These are phyloP conservation scores for Drosophila lacteicornis DNA, from an alignment of 1,140 invertebrate genomes.

Conservation along the genomic window DNA sequence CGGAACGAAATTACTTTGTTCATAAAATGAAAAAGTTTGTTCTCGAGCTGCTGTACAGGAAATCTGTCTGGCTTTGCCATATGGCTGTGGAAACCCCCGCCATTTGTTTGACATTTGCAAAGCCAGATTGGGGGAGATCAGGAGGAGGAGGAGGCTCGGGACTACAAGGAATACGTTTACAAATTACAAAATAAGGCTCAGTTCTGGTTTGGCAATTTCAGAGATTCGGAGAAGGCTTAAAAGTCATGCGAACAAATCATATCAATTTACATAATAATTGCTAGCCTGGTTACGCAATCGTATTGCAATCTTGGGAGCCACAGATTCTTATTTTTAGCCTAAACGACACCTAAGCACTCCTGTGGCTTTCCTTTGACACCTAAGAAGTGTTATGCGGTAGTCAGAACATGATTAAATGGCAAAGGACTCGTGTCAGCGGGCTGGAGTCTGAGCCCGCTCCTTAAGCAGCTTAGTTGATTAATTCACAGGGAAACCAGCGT, in stretches of 20 bases:
- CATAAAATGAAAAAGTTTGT: slow-evolving; percentile 62
- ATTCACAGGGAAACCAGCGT: slow-evolving; percentile 22
- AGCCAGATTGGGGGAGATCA: slow-evolving; percentile 3
- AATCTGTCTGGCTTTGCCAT: slow-evolving; percentile 53
- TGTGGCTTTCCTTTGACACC: slow-evolving; percentile 34
- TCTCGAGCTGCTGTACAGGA: slow-evolving; percentile 33
- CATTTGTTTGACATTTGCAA: slow-evolving; percentile 40
- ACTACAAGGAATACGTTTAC: slow-evolving; percentile 9
- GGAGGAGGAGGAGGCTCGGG: neutral
- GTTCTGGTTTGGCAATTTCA: slow-evolving; percentile 1
- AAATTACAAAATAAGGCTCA: slow-evolving; percentile 26
- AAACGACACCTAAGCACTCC: slow-evolving; percentile 2
- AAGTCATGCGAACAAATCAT: slow-evolving; percentile 4
- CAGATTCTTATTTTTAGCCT: slow-evolving; percentile 19
- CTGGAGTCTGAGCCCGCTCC: neutral
- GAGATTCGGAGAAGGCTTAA: slow-evolving; percentile 27
- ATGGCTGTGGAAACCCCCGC: slow-evolving; percentile 41
- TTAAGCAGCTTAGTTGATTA: slow-evolving; percentile 26
- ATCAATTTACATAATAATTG: slow-evolving; percentile 28
- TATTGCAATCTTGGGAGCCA: neutral
- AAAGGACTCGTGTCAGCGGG: slow-evolving; percentile 5
- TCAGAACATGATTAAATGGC: slow-evolving; percentile 15
- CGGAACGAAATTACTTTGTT: slow-evolving; percentile 62
- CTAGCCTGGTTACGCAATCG: slow-evolving; percentile 28
- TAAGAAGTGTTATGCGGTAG: slow-evolving; percentile 30